Evolutionary conservation across 2,888 invertebrate genomes (phyloP).

Genomic region (Eristalinus aeneus): DNA sequence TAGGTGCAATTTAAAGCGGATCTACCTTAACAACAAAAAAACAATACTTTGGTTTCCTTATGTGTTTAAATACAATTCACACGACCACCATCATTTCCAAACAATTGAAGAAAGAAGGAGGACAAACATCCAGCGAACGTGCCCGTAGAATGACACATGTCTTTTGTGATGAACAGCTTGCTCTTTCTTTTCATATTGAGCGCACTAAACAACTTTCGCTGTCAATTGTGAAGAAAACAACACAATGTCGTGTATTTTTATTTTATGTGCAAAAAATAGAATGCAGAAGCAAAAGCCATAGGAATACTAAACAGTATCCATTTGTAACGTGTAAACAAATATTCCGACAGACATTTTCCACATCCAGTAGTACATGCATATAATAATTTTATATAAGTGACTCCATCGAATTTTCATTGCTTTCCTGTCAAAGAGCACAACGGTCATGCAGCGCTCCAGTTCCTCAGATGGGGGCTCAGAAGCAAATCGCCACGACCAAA

Average conservation of each 20-base stretch:
- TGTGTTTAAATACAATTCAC: too few species aligned
- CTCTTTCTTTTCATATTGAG: slow-evolving; percentile 25
- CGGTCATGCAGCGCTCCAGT: slow-evolving; percentile 44
- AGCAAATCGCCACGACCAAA: slow-evolving; percentile 53
- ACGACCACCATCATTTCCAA: too few species aligned
- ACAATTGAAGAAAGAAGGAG: neutral
- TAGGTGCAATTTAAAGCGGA: too few species aligned
- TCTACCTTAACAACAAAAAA: too few species aligned
- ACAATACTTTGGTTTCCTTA: too few species aligned
- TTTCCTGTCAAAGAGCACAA: neutral
- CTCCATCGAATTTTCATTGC: neutral
- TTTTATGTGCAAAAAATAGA: neutral
- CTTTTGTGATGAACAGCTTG: neutral
- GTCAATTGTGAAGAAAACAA: slow-evolving; percentile 24
- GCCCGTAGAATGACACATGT: neutral
- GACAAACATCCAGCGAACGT: neutral
- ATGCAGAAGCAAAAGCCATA: neutral
- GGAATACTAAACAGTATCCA: neutral
- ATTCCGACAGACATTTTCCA: neutral
- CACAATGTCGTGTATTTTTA: slow-evolving; percentile 8
- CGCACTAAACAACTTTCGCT: slow-evolving; percentile 1
- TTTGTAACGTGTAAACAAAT: neutral
- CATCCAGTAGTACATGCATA: too few species aligned
- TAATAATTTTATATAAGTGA: neutral
- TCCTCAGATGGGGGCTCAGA: slow-evolving; percentile 24